Evolutionary conservation across 2,888 invertebrate genomes (phyloP).

Genomic region (Lasioglossum oenotherae): DNA sequence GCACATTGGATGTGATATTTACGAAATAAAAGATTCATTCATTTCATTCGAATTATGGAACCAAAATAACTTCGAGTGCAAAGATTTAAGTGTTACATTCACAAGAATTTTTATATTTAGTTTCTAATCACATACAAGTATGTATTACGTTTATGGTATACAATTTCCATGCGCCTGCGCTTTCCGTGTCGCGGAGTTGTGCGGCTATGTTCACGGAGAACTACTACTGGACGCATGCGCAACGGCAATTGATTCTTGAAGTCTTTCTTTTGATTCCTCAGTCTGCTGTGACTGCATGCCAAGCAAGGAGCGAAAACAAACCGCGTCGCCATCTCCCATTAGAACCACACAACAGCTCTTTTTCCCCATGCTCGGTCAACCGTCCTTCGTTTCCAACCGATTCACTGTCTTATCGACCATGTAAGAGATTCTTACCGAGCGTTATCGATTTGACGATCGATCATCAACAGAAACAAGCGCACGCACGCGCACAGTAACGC

Average conservation of each 20-base stretch:
- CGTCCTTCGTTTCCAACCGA: constrained; percentile 8
- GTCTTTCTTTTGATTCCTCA: background rate
- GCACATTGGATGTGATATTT: no score
- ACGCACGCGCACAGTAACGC: background rate
- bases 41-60: background rate
- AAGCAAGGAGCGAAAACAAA: constrained; percentile 65
- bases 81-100: background rate
- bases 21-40: no score
- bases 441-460: constrained; percentile 10
- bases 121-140: background rate
- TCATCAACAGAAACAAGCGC: background rate
- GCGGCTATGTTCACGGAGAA: background rate
- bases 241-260: background rate
- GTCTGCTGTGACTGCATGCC: constrained; percentile 20
- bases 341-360: constrained; percentile 60
- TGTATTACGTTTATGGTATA: background rate
- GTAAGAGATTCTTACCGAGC: background rate
- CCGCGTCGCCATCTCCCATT: constrained; percentile 72
- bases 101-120: background rate
- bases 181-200: background rate
- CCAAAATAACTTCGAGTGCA: background rate
- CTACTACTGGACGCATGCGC: constrained; percentile 1
- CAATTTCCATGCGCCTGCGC: background rate
- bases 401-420: constrained; percentile 66
- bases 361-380: constrained; percentile 43